phyloP scores from a whole-genome alignment of 2,888 invertebrate species.

The Synanthedon formicaeformis region DNA sequence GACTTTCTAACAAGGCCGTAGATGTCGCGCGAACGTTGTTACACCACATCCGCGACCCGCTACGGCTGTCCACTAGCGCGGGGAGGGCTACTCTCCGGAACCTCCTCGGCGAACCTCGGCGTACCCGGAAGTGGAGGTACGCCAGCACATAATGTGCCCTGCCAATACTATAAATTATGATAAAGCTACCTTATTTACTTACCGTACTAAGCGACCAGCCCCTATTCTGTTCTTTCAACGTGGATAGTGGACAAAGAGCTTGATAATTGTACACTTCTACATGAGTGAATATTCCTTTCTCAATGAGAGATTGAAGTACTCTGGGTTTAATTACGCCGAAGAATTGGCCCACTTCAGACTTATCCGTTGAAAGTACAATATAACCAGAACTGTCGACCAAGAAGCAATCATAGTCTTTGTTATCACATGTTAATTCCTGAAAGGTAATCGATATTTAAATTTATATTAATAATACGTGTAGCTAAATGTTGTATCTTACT shows the following conservation, averaged over 20 bases:
- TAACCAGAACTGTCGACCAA: constrained; percentile 94
- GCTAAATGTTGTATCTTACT: too few relatives aligned
- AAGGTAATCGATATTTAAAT: constrained; percentile 4
- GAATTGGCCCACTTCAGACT: constrained; percentile 81
- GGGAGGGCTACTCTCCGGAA: too few relatives aligned
- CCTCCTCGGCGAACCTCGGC: too few relatives aligned
- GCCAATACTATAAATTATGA: neutral
- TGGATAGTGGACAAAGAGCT: constrained; percentile 73
- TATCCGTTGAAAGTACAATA: constrained; percentile 78
- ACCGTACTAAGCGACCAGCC: constrained; percentile 44
- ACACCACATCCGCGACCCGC: too few relatives aligned
- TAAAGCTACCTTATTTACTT: constrained; percentile 3
- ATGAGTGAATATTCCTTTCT: constrained; percentile 77
- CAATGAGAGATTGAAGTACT: constrained; percentile 81
- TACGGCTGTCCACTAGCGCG: too few relatives aligned
- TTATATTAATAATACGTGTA: too few relatives aligned
- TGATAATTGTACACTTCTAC: constrained; percentile 89
- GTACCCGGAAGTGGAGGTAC: too few relatives aligned
- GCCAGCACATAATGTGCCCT: too few relatives aligned
- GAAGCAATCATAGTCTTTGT: constrained; percentile 81
- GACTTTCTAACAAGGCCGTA: too few relatives aligned
- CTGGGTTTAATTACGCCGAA: constrained; percentile 86
- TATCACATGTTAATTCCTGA: constrained; percentile 53
- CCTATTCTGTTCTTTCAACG: constrained; percentile 20
- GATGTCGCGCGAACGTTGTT: too few relatives aligned